Conservation (phyloP, 1,140 invertebrate species). For the Nautilus pompilius region DNA sequence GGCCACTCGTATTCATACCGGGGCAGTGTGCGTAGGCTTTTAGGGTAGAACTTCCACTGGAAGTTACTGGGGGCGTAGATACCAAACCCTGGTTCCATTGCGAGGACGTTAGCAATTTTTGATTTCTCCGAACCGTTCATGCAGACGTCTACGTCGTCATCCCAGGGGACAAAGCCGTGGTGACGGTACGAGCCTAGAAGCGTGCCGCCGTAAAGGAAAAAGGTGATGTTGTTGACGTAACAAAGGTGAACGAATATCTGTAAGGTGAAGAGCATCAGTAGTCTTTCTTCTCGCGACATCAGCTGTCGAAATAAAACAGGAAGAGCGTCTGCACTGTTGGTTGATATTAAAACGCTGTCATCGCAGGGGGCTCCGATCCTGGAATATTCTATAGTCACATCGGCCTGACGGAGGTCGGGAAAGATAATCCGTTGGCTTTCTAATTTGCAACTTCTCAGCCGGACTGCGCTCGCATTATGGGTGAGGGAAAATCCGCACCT, state of each 20-base stretch:
- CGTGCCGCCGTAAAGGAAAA: constrained; percentile 22
- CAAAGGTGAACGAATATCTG: constrained; percentile 3
- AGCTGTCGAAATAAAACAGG: constrained; percentile 9
- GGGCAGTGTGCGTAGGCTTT: constrained; percentile 5
- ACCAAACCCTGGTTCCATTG: constrained; percentile 12
- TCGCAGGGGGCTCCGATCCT: no score
- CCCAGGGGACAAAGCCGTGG: constrained; percentile 33
- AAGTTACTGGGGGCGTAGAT: constrained; percentile 13
- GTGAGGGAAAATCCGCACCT: no score
- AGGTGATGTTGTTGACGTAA: constrained; percentile 19
- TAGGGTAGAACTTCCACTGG: constrained; percentile 22
- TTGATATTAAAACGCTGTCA: no score
- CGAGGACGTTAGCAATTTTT: constrained; percentile 9
- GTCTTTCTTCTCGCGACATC: neutral
- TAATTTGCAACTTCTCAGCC: no score
- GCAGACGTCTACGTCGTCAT: constrained; percentile 32
- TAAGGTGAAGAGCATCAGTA: constrained; percentile 6
- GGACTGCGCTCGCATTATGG: no score
- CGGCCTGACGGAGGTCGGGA: no score
- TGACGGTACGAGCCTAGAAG: constrained; percentile 31
- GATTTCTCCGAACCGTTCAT: constrained; percentile 20
- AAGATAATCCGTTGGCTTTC: no score
- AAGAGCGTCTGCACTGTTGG: no score
- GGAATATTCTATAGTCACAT: no score
- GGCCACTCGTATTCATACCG: constrained; percentile 14